Evolutionary conservation across 2,797 vertebrate genomes (phyloP).

Genomic region (Rousettus madagascariensis): DNA sequence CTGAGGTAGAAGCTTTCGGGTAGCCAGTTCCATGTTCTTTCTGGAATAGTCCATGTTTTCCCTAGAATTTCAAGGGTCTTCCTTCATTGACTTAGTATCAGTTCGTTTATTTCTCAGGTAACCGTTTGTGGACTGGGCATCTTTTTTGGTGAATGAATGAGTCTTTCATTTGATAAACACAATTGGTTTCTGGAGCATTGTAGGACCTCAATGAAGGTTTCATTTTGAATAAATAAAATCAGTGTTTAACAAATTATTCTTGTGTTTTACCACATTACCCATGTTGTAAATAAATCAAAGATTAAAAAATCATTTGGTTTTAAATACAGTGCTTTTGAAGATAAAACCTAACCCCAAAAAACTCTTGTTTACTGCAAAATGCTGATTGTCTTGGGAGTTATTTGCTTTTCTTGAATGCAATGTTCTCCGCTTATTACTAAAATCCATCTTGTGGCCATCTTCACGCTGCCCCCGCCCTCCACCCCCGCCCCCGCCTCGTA

Average conservation of each 20-base stretch:
- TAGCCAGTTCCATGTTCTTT: background rate
- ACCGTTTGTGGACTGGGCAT: background rate
- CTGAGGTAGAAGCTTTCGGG: background rate
- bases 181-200: background rate
- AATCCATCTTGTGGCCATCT: background rate
- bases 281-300: background rate
- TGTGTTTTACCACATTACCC: background rate
- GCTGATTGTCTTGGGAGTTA: background rate
- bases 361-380: background rate
- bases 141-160: background rate
- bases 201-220: background rate
- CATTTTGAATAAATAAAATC: background rate
- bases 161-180: background rate
- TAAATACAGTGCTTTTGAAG: background rate
- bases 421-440: background rate
- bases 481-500: too few relatives aligned
- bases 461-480: too few relatives aligned
- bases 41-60: background rate
- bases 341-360: background rate
- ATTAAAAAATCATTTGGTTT: constrained; percentile 35
- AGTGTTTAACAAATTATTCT: background rate
- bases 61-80: background rate
- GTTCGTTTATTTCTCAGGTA: background rate
- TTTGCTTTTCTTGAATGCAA: background rate
- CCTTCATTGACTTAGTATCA: background rate